Percentiles rank a stretch among this genome's conserved stretches.
Evolutionary conservation across 2,888 invertebrate species (phyloP).

Genomic region (Tachina grossa): DNA sequence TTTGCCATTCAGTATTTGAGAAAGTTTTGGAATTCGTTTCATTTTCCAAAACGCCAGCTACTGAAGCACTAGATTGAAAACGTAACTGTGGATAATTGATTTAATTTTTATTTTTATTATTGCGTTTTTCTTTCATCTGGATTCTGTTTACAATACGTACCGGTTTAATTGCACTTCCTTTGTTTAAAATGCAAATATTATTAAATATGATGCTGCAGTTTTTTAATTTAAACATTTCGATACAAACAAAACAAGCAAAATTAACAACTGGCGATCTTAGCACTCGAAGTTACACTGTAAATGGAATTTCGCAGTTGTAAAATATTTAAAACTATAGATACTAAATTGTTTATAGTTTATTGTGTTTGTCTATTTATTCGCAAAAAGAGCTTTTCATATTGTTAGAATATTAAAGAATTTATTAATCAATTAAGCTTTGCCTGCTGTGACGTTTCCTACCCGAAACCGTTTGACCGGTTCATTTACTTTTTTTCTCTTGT

Average conservation of each 20-base stretch:
- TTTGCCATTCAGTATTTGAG: slow-evolving; percentile 74
- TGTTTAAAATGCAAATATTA: slow-evolving; percentile 10
- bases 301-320: background rate
- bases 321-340: background rate
- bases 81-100: slow-evolving; percentile 22
- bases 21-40: background rate
- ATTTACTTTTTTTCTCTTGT: too few species aligned
- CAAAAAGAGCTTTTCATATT: slow-evolving; percentile 29
- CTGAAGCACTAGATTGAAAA: slow-evolving; percentile 21
- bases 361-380: background rate
- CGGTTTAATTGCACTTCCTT: background rate
- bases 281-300: slow-evolving; percentile 14
- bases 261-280: background rate
- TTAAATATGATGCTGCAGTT: slow-evolving; percentile 5
- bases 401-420: background rate
- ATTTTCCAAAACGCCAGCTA: background rate
- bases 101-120: background rate
- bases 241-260: too few species aligned
- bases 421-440: slow-evolving; percentile 28
- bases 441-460: background rate
- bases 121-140: background rate
- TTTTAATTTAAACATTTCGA: slow-evolving; percentile 49
- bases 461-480: background rate
- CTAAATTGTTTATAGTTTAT: background rate
- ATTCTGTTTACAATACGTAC: too few species aligned